Evolutionary conservation across 2,797 vertebrate species (phyloP).

Genomic region (Characodon lateralis): DNA sequence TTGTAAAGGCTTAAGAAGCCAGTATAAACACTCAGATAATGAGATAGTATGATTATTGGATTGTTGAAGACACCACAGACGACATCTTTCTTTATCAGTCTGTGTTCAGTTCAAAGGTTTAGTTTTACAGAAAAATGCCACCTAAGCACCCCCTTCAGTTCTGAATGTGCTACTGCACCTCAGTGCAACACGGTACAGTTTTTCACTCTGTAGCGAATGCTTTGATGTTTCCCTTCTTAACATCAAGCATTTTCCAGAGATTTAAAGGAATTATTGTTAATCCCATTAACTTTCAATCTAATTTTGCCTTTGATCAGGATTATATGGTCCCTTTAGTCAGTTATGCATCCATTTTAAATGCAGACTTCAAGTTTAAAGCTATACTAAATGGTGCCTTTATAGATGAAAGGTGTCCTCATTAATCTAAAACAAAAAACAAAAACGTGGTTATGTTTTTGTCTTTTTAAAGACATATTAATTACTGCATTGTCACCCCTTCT

Average conservation of each 20-base stretch:
- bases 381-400: background rate
- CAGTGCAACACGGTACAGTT: conserved; percentile 20
- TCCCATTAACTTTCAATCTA: background rate
- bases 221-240: conserved; percentile 8
- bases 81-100: conserved; percentile 17
- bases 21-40: conserved; percentile 1
- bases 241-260: background rate
- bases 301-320: background rate
- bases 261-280: background rate
- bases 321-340: background rate
- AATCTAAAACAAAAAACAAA: background rate
- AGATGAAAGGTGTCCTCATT: background rate
- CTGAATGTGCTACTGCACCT: conserved; percentile 53
- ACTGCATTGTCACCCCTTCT: conserved; percentile 12
- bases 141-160: conserved; percentile 86
- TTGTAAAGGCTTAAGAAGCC: background rate
- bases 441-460: background rate
- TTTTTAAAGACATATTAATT: conserved; percentile 6
- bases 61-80: conserved; percentile 9
- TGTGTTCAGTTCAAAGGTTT: conserved; percentile 5
- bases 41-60: conserved; percentile 2
- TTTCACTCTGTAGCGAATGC: conserved; percentile 11
- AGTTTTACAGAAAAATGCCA: conserved; percentile 32
- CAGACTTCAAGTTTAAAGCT: background rate
- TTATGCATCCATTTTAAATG: background rate